These are phyloP conservation scores for Nothoprocta perdicaria DNA, from an alignment of 2,113 vertebrate genomes.

Conservation along the genomic window DNA sequence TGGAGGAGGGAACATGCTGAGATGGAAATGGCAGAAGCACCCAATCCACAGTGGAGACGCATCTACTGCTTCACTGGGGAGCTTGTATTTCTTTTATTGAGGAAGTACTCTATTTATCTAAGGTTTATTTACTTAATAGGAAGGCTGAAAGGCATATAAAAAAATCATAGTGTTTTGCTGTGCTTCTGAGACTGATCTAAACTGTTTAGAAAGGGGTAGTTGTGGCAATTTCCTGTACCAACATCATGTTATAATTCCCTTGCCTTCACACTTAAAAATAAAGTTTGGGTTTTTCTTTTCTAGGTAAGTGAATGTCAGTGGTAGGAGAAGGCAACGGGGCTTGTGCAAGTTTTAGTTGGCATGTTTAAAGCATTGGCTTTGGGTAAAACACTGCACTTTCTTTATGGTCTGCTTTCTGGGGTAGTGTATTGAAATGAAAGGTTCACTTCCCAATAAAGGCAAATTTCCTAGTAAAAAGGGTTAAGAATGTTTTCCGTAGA, in stretches of 20 bases:
- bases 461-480: neutral
- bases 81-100: neutral
- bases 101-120: neutral
- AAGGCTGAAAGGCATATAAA: neutral
- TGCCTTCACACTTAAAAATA: neutral
- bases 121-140: neutral
- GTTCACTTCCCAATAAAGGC: neutral
- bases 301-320: neutral
- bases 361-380: rapidly evolving
- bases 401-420: neutral
- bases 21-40: neutral
- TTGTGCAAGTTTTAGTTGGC: neutral
- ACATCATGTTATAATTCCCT: neutral
- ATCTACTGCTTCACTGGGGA: neutral
- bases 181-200: neutral
- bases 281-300: too few species aligned
- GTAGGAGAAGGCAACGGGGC: neutral
- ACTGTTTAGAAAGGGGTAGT: neutral
- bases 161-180: neutral
- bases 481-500: neutral
- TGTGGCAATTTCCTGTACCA: neutral
- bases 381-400: neutral
- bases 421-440: neutral
- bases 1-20: neutral
- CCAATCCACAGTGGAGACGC: neutral